Evolutionary conservation across 2,797 vertebrate species (phyloP), one percentile per base, ranked within the genome.

Genomic region (Nothura maculosa): DNA sequence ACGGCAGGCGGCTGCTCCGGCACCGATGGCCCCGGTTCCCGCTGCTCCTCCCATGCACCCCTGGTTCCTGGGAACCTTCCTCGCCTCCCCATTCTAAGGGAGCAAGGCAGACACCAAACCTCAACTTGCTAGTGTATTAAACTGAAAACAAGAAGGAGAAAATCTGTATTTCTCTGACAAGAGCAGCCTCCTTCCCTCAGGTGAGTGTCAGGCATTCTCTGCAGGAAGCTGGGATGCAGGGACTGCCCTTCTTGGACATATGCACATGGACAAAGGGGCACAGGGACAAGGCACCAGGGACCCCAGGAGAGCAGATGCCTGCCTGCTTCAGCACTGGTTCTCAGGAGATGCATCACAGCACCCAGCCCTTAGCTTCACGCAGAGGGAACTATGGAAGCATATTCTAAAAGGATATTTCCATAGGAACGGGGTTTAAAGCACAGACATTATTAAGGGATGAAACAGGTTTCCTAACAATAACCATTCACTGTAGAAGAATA

Each of bases 261-360:
- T 4, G 5, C 4, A 36, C 2, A n/a, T n/a, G n/a, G n/a, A n/a
- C n/a, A n/a, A n/a, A 36, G 9, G 10, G 22, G 12, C 38, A 38
- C 38, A 38, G 38, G 38, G 38, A 38, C 20, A 85, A 22, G 74
- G 50, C 52, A 68, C 61, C 64, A 63, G 11, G 3, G 38, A 81
- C 25, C 8, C 48, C 30, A 55, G 40, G 25, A 34, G 78, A 48
- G 22, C 18, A 28, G 83, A 10, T 0, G 0, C 7, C 64, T 58
- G 15, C 32, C 45, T 92, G 58, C 30, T 79, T 47, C 63, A 76
- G 34, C 9, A 9, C 32, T 8, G 13, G 5, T 54, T 81, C 48
- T 47, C 43, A 52, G 9, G 4, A 64, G 55, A 47, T 8, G 57
- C 8, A 43, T 11, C n/a, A 27, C 2, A 73, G 45, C 62, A 9